Evolutionary conservation across 2,888 invertebrate genomes (phyloP), one percentile per base, ranked within the genome.

Genomic region (Melikaiella ostensackeni): DNA sequence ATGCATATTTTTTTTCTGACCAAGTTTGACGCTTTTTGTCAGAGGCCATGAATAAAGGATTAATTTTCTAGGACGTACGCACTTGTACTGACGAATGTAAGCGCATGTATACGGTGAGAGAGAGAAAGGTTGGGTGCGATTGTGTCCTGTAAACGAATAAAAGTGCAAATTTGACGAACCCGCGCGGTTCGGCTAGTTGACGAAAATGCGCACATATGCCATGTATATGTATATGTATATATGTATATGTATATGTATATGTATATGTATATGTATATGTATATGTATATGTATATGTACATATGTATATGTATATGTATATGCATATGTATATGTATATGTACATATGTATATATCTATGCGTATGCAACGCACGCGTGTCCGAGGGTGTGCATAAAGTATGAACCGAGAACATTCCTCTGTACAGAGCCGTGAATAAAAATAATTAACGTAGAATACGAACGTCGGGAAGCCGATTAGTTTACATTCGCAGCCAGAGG

Each of bases 81-180:
- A 66, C 46, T 46, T 66, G 27, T 27, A 66, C 19, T 46, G 66
- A 46, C 66, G 46, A 66, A 46, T 66, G 66, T 66, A 66, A 66
- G 66, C 66, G 46, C 46, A 66, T 46, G 46, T 46, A 66, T 66
- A 66, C 66, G 46, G 27, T 46, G 50, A 70, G 50, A 70, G 42
- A 21, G n/a, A 55, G 33, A 70, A 70, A 33, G 7, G 33, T 50
- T 33, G 70, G 6, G n/a, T 30, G 70, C 70, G 70, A 50, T 55
- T 70, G 70, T 70, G 50, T 70, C 11, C 33, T 21, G 50, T 89
- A 89, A 89, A 86, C 88, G 89, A 89, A 90, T 89, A 89, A 90
- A 90, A 87, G 89, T 89, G 90, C 88, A 89, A 90, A 89, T 90
- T 89, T 87, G 86, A 86, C 86, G 85, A 87, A 83, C 84, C 84